Conservation (phyloP, 2,797 vertebrate genomes). For the Eutrigla gurnardus region DNA sequence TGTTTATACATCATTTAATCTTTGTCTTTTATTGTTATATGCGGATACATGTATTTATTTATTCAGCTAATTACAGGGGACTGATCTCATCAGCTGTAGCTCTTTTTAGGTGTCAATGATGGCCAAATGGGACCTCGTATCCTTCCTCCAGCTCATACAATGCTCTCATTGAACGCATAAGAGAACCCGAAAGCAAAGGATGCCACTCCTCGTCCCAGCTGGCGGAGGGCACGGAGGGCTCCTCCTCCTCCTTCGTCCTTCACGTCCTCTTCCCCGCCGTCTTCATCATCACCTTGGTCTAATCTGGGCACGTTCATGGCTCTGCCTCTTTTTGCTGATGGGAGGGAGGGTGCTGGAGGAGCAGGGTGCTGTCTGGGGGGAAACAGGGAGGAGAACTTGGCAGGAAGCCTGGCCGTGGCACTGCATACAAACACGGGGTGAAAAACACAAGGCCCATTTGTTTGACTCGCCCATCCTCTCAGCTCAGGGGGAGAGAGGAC, state of each 20-base stretch:
- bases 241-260: slow-evolving; percentile 40
- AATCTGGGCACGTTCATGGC: slow-evolving; percentile 56
- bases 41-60: background rate
- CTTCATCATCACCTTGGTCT: slow-evolving; percentile 45
- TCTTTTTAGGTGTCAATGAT: slow-evolving; percentile 90
- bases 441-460: slow-evolving; percentile 85
- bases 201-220: slow-evolving; percentile 69
- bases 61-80: slow-evolving; percentile 71
- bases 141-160: slow-evolving; percentile 83
- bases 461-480: slow-evolving; percentile 69
- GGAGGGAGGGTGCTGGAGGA: slow-evolving; percentile 44
- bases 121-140: slow-evolving; percentile 83
- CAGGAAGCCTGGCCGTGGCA: slow-evolving; percentile 81
- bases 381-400: slow-evolving; percentile 72
- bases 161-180: slow-evolving; percentile 66
- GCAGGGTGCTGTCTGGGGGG: slow-evolving; percentile 62
- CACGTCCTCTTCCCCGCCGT: slow-evolving; percentile 36
- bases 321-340: slow-evolving; percentile 50
- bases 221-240: slow-evolving; percentile 54
- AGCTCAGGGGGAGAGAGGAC: slow-evolving; percentile 68
- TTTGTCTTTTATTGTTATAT: background rate
- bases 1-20: background rate
- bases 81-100: slow-evolving; percentile 86
- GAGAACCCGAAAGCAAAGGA: slow-evolving; percentile 37
- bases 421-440: slow-evolving; percentile 87